phyloP scores from a whole-genome alignment of 2,113 vertebrate genomes.

The Noctilio leporinus region DNA sequence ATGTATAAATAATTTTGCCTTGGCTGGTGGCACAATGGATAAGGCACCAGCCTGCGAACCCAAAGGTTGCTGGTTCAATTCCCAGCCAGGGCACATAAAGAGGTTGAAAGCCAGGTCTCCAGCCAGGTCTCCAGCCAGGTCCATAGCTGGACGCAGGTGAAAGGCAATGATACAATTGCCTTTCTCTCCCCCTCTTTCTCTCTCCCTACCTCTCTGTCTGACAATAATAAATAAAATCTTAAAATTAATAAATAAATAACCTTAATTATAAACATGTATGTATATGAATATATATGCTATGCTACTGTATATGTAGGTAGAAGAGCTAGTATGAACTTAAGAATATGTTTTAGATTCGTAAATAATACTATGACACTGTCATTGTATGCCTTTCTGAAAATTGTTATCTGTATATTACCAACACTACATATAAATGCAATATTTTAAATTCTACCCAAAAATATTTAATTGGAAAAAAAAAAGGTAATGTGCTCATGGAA shows the following conservation, averaged over 20 bases:
- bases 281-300: background rate
- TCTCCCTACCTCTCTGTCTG: no score
- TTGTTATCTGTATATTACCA: background rate
- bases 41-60: no score
- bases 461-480: background rate
- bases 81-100: no score
- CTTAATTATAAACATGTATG: background rate
- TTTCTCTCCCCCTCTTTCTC: no score
- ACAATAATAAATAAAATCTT: no score
- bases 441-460: background rate
- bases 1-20: background rate
- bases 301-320: background rate
- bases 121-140: no score
- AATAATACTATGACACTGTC: background rate
- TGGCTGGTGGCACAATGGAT: no score
- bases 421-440: background rate
- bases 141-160: no score
- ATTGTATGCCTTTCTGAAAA: background rate
- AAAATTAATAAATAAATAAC: no score
- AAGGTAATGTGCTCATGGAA: background rate
- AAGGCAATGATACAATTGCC: no score
- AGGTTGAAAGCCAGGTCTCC: no score
- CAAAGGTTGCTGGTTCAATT: no score
- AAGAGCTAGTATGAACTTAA: background rate
- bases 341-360: background rate